Evolutionary conservation across 2,888 invertebrate species (phyloP).

Genomic region (Neocrepidodera transversa): DNA sequence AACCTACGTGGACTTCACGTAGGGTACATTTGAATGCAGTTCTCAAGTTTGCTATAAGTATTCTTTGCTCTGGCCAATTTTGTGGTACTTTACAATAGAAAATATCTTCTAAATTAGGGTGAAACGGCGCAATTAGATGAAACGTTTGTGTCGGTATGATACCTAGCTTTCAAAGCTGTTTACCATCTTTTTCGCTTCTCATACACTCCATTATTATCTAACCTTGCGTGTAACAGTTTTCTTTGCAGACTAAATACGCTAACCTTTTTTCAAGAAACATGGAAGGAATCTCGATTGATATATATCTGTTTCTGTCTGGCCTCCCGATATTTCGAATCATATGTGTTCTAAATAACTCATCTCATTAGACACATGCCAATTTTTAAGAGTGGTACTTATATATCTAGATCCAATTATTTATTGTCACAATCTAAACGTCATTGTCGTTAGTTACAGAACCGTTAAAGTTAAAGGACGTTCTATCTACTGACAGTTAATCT

Average conservation of each 20-base stretch:
- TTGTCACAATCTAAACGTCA: too few relatives aligned
- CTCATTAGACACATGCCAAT: too few relatives aligned
- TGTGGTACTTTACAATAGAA: slow-evolving; percentile 52
- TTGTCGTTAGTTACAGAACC: too few relatives aligned
- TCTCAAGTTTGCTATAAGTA: slow-evolving; percentile 54
- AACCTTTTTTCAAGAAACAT: slow-evolving; percentile 53
- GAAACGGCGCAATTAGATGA: slow-evolving; percentile 58
- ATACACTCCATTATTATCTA: slow-evolving; percentile 60
- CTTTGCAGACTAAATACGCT: slow-evolving; percentile 50
- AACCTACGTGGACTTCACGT: slow-evolving; percentile 36
- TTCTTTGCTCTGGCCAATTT: slow-evolving; percentile 55
- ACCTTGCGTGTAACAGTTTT: slow-evolving; percentile 31
- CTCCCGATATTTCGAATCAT: too few relatives aligned
- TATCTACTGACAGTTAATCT: too few relatives aligned
- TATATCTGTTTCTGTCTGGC: too few relatives aligned
- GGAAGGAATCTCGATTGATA: slow-evolving; percentile 32
- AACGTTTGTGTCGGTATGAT: slow-evolving; percentile 65
- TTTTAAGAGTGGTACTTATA: too few relatives aligned
- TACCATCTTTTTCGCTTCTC: slow-evolving; percentile 60
- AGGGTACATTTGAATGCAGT: slow-evolving; percentile 55
- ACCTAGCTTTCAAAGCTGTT: slow-evolving; percentile 58
- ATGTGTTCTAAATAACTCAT: too few relatives aligned
- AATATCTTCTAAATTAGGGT: slow-evolving; percentile 51
- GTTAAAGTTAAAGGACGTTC: too few relatives aligned
- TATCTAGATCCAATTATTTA: too few relatives aligned